These are phyloP conservation scores for Colletes gigas DNA, from an alignment of 1,140 invertebrate species.

Conservation along the genomic window DNA sequence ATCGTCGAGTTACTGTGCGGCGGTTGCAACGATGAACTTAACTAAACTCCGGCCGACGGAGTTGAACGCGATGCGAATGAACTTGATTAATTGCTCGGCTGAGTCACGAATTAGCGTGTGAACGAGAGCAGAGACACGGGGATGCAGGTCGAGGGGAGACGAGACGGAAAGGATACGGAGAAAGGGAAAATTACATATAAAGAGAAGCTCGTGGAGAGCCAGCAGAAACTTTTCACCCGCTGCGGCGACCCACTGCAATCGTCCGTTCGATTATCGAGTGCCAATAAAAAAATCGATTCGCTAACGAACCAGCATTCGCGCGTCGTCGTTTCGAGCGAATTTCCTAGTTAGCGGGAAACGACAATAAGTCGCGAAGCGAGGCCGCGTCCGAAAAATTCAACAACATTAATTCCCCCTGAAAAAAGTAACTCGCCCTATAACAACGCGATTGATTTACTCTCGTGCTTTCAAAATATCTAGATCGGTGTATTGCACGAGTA, in stretches of 20 bases:
- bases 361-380: too few species aligned
- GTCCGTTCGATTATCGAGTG: slow-evolving; percentile 39
- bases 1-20: slow-evolving; percentile 19
- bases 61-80: slow-evolving; percentile 61
- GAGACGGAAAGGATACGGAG: slow-evolving; percentile 7
- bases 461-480: too few species aligned
- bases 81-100: slow-evolving; percentile 68
- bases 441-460: too few species aligned
- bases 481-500: too few species aligned
- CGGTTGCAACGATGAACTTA: slow-evolving; percentile 47
- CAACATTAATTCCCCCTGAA: too few species aligned
- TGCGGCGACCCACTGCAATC: slow-evolving; percentile 37
- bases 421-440: too few species aligned
- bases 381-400: too few species aligned
- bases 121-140: slow-evolving; percentile 39
- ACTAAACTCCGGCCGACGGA: slow-evolving; percentile 37
- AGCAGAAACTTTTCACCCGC: slow-evolving; percentile 45
- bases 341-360: too few species aligned
- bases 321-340: too few species aligned
- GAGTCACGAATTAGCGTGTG: slow-evolving; percentile 70
- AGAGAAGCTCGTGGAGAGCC: slow-evolving; percentile 11
- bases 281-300: slow-evolving; percentile 58
- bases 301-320: slow-evolving; percentile 22
- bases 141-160: slow-evolving; percentile 9
- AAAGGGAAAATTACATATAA: not conserved